Base-by-base conservation (phyloP, 1,140 invertebrate genomes). In the Drosophila repletoides region DNA sequence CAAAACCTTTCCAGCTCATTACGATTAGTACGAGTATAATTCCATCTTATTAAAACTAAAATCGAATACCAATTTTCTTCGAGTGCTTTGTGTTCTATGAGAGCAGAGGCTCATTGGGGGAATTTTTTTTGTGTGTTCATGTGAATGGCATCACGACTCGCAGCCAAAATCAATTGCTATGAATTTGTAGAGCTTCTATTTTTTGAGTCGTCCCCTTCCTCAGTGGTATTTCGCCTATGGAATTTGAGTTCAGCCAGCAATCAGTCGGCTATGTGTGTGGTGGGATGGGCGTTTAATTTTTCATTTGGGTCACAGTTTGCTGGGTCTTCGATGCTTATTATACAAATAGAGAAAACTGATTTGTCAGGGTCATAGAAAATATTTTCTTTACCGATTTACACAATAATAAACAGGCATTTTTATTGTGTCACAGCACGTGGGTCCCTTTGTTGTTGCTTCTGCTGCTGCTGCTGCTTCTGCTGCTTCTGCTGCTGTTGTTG, bases 141-240 rank as follows among this genome's bases (percentile, higher is more conserved):
- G 36, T 29, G 46, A 22, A 17, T 63, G 60, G 41, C 51, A 61
- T 52, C 48, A 76, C 84, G 69, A 63, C 70, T 64, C 58, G 58
- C 71, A 22, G 41, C 55, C 48, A 55, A 80, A 77, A 79, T 79
- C 79, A 84, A 86, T 86, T 70, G 61, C 61, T 79, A 72, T 72
- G 74, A 84, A 68, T 84, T 84, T 75, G 70, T 76, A 79, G 53
- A 66, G 80, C 63, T 79, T 86, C 80, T 80, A 86, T 84, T 84
- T 83, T 76, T 53, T 19, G 45, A 51, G 48, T 41, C 48, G 36
- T 38, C 53, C 24, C 31, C 40, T 72, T 56, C 31, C 58, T 34
- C 34, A 53, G 28, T 38, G 72, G 67, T 76, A 83, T 81, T 81
- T 65, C 21, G 33, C n/a, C 63, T 59, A 60, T 52, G 36, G 36